Evolutionary conservation across 35 echinoderm and acorn worm species (phyloP).

Genomic region (Heliocidaris tuberculata): DNA sequence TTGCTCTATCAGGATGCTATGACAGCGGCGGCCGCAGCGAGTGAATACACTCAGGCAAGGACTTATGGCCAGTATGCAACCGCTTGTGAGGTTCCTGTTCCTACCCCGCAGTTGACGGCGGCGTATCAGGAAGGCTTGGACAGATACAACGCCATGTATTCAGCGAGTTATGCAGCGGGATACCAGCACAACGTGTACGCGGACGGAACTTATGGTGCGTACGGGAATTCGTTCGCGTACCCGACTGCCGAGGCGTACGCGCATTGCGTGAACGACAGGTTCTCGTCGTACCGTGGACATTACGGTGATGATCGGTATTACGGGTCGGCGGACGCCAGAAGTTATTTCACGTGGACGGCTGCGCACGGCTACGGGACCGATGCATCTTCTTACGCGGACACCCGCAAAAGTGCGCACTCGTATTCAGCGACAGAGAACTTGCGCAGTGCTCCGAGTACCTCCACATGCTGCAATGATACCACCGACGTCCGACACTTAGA

Average conservation of each 20-base stretch:
- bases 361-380: conserved; percentile 46
- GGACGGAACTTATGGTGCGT: conserved; percentile 80
- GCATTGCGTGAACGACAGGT: conserved; percentile 87
- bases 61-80: conserved; percentile 75
- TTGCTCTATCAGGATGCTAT: conserved; percentile 64
- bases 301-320: conserved; percentile 88
- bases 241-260: conserved; percentile 77
- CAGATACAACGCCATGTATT: conserved; percentile 91
- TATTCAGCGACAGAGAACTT: conserved; percentile 55
- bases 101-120: conserved; percentile 66
- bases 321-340: conserved; percentile 52
- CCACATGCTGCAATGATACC: conserved; percentile 54
- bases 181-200: conserved; percentile 88
- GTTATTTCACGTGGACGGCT: conserved; percentile 61
- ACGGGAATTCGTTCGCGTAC: conserved; percentile 84
- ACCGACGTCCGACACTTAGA: conserved; percentile 42
- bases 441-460: conserved; percentile 31
- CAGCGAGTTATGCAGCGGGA: conserved; percentile 75
- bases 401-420: conserved; percentile 52
- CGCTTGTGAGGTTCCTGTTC: conserved; percentile 85
- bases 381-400: conserved; percentile 3
- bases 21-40: conserved; percentile 46
- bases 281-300: conserved; percentile 84
- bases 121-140: conserved; percentile 87
- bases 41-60: conserved; percentile 80